Percentiles rank a stretch among this genome's conserved stretches.
Evolutionary conservation across 2,113 vertebrate genomes (phyloP).

Genomic region (Trematomus loennbergii): DNA sequence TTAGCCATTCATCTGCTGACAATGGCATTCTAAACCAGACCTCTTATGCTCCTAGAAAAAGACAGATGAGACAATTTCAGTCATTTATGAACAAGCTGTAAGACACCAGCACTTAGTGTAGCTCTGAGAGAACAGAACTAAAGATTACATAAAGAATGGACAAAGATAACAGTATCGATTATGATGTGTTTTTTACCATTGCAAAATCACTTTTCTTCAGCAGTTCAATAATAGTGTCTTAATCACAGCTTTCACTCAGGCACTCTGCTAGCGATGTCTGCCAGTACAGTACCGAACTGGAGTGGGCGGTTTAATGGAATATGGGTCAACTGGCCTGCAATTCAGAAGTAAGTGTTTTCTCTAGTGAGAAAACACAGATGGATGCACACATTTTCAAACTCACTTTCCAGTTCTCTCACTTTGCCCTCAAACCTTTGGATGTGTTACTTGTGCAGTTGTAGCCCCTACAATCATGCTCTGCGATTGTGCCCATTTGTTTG

Average conservation of each 20-base stretch:
- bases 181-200: constrained; percentile 11
- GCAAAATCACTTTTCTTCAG: constrained; percentile 14
- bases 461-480: constrained; percentile 6
- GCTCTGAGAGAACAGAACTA: constrained; percentile 7
- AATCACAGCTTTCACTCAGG: constrained; percentile 53
- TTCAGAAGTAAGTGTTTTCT: constrained; percentile 41
- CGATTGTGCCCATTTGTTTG: constrained; percentile 38
- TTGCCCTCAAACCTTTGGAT: constrained; percentile 32
- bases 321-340: constrained; percentile 47
- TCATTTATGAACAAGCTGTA: not conserved
- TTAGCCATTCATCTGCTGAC: not conserved
- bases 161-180: constrained; percentile 47
- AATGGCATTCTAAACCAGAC: not conserved
- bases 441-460: constrained; percentile 1
- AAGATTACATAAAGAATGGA: constrained; percentile 15
- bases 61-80: not conserved
- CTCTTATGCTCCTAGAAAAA: not conserved
- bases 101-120: constrained; percentile 25
- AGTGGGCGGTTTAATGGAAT: constrained; percentile 55
- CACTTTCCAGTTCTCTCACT: constrained; percentile 37
- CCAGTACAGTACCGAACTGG: constrained; percentile 29
- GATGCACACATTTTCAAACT: constrained; percentile 44
- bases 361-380: constrained; percentile 38
- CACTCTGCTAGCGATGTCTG: constrained; percentile 26
- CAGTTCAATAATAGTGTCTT: constrained; percentile 2